Conservation (phyloP, 2,797 vertebrate species). For the Atherinosoma microstoma region DNA sequence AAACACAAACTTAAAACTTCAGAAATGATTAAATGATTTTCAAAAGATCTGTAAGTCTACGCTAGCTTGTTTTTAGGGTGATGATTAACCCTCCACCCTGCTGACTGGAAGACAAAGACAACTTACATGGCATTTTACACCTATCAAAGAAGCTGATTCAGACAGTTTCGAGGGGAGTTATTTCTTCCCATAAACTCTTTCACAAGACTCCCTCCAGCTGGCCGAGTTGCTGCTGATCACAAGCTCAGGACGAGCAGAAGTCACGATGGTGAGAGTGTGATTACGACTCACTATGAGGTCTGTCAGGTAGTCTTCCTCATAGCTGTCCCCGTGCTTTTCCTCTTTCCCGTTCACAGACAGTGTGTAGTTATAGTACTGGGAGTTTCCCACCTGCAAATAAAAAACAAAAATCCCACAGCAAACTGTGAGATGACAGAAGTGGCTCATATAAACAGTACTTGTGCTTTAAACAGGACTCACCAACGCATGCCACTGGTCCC, state of each 20-base stretch:
- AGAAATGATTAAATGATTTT: no score
- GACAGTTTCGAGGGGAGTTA: not conserved
- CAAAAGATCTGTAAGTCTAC: not conserved
- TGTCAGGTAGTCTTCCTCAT: conserved; percentile 84
- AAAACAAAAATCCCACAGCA: not conserved
- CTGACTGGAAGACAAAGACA: not conserved
- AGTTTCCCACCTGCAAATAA: conserved; percentile 85
- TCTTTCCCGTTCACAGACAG: conserved; percentile 83
- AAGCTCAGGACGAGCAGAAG: not conserved
- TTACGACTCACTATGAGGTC: conserved; percentile 83
- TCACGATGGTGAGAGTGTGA: not conserved
- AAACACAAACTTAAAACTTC: no score
- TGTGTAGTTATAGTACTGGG: conserved; percentile 86
- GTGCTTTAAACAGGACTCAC: conserved; percentile 60
- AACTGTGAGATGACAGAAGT: not conserved
- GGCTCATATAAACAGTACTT: no score
- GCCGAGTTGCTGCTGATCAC: not conserved
- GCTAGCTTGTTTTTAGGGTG: not conserved
- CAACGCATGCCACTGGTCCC: conserved; percentile 86
- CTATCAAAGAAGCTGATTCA: conserved; percentile 26
- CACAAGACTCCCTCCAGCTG: not conserved
- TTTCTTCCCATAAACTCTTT: conserved; percentile 16
- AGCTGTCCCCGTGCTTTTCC: conserved; percentile 79
- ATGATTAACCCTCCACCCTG: conserved; percentile 25
- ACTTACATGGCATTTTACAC: not conserved